A percentile compares a stretch with the other conserved stretches of the same genome.
Conservation (phyloP, 2,113 vertebrate species). For the Oenanthe melanoleuca region DNA sequence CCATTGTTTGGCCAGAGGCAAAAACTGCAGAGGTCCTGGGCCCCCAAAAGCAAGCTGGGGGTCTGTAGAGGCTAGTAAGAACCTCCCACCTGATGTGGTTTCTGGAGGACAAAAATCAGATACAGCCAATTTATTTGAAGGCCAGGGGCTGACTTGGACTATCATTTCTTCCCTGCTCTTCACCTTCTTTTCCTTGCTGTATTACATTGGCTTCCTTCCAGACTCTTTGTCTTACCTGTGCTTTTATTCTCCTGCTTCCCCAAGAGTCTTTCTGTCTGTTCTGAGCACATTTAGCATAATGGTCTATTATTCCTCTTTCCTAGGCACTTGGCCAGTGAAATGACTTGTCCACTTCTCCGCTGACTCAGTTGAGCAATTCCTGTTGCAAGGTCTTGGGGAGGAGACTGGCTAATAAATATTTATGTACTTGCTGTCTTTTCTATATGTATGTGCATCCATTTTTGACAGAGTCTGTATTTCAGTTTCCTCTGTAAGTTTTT, state of each 20-base stretch:
- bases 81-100: not conserved
- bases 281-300: not conserved
- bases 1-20: not conserved
- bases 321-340: not conserved
- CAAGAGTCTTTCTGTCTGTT: not conserved
- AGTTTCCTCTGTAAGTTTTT: not conserved
- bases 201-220: not conserved
- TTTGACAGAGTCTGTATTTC: not conserved
- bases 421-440: not conserved
- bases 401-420: not conserved
- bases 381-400: not conserved
- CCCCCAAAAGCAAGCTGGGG: not conserved
- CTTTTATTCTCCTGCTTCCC: constrained; percentile 6
- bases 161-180: not conserved
- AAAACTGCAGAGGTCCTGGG: not conserved
- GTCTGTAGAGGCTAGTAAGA: not conserved
- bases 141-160: not conserved
- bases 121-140: not conserved
- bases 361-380: not conserved
- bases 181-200: not conserved
- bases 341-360: not conserved
- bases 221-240: constrained; percentile 2
- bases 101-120: not conserved
- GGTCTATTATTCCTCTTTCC: constrained; percentile 1
- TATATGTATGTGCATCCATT: not conserved